Evolutionary conservation across 2,113 vertebrate species (phyloP).

Genomic region (Chloropsis hardwickii): DNA sequence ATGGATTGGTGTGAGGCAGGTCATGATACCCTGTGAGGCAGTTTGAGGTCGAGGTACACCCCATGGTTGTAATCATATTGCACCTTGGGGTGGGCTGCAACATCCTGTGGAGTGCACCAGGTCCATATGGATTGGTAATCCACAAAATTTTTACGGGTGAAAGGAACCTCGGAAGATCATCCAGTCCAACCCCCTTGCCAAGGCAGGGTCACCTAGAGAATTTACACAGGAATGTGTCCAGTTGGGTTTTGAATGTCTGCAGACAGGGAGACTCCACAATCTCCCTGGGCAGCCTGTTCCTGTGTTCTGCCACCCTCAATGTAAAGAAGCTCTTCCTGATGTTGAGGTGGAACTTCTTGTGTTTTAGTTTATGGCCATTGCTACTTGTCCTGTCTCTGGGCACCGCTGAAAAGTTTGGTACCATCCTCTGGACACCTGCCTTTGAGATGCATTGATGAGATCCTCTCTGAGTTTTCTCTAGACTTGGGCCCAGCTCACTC

Average conservation of each 20-base stretch:
- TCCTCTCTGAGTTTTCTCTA: background rate
- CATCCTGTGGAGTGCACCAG: background rate
- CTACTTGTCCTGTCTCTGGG: background rate
- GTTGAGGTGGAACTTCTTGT: background rate
- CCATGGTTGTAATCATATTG: background rate
- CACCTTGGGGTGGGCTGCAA: background rate
- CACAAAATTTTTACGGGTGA: background rate
- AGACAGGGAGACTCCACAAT: background rate
- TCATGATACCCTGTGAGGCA: background rate
- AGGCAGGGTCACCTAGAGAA: background rate
- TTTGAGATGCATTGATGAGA: background rate
- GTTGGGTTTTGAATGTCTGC: background rate
- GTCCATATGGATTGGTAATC: background rate
- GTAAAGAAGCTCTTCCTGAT: background rate
- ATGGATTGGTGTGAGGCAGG: background rate
- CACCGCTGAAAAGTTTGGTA: background rate
- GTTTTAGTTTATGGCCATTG: background rate
- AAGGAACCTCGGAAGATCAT: background rate
- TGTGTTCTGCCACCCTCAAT: background rate
- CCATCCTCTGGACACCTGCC: background rate
- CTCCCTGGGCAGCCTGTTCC: background rate
- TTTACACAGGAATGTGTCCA: background rate
- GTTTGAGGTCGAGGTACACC: background rate
- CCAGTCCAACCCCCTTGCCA: background rate
- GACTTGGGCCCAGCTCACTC: background rate